Evolutionary conservation across 2,113 vertebrate species (phyloP).

Genomic region (Puntigrus tetrazona): DNA sequence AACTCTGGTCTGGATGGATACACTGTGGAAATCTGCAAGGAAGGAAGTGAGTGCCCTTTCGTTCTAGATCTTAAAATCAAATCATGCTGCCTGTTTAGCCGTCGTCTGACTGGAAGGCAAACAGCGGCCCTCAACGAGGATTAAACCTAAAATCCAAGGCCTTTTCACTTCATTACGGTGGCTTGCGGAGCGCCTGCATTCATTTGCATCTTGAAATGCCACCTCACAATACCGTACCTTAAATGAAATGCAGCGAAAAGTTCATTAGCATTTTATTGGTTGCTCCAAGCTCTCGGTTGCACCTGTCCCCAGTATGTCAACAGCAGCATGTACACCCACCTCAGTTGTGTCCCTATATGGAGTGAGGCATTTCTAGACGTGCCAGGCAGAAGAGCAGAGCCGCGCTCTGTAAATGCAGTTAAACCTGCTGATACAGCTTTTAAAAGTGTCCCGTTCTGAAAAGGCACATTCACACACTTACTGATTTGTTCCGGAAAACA

Average conservation of each 20-base stretch:
- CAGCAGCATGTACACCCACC: conserved; percentile 63
- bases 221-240: conserved; percentile 20
- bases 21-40: conserved; percentile 82
- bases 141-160: not conserved
- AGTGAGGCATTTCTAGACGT: conserved; percentile 60
- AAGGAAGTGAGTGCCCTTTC: conserved; percentile 83
- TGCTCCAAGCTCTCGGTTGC: conserved; percentile 65
- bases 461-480: not conserved
- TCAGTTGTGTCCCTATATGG: conserved; percentile 74
- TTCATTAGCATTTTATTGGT: conserved; percentile 58
- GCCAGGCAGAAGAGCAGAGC: not conserved
- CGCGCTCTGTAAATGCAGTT: not conserved
- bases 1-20: conserved; percentile 83
- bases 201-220: conserved; percentile 27
- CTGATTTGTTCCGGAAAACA: not conserved
- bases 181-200: not conserved
- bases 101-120: not conserved
- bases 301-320: conserved; percentile 73
- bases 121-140: not conserved
- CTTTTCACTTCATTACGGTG: not conserved
- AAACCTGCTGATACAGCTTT: not conserved
- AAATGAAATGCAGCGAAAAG: conserved; percentile 48
- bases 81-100: not conserved
- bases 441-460: not conserved
- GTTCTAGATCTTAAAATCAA: not conserved